Evolutionary conservation across 2,797 vertebrate genomes (phyloP).

Genomic region (Falco peregrinus): DNA sequence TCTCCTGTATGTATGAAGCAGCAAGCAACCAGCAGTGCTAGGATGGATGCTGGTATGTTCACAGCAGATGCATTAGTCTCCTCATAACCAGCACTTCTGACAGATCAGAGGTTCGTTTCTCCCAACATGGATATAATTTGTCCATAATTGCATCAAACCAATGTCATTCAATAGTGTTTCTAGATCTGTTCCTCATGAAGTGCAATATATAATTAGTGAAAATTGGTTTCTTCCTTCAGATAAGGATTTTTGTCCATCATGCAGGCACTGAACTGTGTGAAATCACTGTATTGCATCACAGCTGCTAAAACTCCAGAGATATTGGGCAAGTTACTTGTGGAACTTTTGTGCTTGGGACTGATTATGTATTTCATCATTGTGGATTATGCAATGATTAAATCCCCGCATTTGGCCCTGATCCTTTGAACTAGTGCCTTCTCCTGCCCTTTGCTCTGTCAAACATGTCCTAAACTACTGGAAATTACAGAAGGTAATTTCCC

Average conservation of each 20-base stretch:
- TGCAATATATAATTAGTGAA: background rate
- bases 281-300: background rate
- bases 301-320: background rate
- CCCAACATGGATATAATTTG: background rate
- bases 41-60: background rate
- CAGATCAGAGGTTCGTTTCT: background rate
- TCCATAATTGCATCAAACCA: background rate
- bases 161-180: background rate
- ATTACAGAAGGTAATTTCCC: conserved; percentile 29
- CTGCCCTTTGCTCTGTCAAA: background rate
- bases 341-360: background rate
- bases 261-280: background rate
- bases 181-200: background rate
- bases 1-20: background rate
- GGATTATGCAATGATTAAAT: background rate
- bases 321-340: background rate
- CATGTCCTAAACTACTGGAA: background rate
- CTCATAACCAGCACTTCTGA: background rate
- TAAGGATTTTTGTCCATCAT: background rate
- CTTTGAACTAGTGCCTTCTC: background rate
- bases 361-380: background rate
- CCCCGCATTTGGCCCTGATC: background rate
- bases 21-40: background rate
- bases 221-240: background rate
- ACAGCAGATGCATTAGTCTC: background rate